Evolutionary conservation across 2,797 vertebrate species (phyloP), one percentile per base, ranked within the genome.

Genomic region (Anguilla obscura): DNA sequence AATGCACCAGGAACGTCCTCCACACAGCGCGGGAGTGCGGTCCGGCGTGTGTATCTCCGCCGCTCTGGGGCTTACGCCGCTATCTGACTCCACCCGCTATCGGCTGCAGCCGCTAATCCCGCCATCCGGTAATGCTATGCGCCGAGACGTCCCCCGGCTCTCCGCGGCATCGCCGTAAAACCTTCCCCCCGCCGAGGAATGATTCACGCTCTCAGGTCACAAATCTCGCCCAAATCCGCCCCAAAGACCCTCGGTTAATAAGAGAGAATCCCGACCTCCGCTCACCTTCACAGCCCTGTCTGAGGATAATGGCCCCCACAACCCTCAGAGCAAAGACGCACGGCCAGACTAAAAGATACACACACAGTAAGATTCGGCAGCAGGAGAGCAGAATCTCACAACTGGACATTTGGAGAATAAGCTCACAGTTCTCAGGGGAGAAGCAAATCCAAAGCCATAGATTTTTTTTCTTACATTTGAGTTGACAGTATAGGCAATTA

Each of bases 111-210:
- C 45, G 45, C 27, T 89, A 89, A 89, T 90, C 86, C 88, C 60
- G 24, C 30, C 14, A 0, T 0, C 33, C 48, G 86, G 48, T 54
- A 87, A 88, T 80, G 58, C 84, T 87, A 88, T 56, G 69, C 86
- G 56, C 40, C 86, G 71, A 91, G 89, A 88, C 89, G 86, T 88
- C 87, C 86, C 80, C 83, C 82, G 83, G 87, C 63, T 89, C 87
- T 79, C 88, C 56, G 33, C 9, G 56, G 85, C 50, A 50, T 84
- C 56, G 45, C 87, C 60, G 89, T 84, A 90, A 89, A 89, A 16
- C 88, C 86, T 88, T 90, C 85, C 88, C 69, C 9, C 36, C 36
- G 36, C 36, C 8, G 30, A 30, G 69, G 30, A 6, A 74, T 74
- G 69, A 74, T 30, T 74, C 14, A 87, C 76, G 80, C 12, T 58